phyloP scores from a whole-genome alignment of 2,113 vertebrate species.

The Cinclus mexicanus region DNA sequence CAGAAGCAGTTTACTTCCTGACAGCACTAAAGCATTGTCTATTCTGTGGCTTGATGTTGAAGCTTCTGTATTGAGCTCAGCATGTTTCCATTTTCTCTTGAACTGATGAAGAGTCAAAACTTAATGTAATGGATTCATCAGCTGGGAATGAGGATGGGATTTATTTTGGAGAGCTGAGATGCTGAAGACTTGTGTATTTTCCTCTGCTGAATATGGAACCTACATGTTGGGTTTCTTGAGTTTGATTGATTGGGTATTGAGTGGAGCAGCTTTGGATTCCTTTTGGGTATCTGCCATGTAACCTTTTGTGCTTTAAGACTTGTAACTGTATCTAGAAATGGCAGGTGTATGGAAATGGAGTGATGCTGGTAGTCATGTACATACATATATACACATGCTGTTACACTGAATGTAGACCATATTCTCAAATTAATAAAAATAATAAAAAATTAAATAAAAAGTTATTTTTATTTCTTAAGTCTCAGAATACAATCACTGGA shows the following conservation, averaged over 20 bases:
- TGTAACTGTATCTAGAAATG: neutral
- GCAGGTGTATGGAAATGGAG: neutral
- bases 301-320: neutral
- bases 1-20: neutral
- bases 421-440: neutral
- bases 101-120: neutral
- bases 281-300: neutral
- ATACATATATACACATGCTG: neutral
- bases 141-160: neutral
- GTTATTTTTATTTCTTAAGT: neutral
- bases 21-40: neutral
- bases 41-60: neutral
- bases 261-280: neutral
- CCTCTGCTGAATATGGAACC: neutral
- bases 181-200: fast-evolving
- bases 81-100: neutral
- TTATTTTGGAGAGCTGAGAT: neutral
- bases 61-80: neutral
- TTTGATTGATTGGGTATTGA: neutral
- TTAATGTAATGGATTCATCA: neutral
- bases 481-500: neutral
- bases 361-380: neutral
- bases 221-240: neutral
- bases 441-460: neutral
- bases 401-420: neutral